Conservation (phyloP, 2,113 vertebrate species). For the Gymnocephalus cernua region DNA sequence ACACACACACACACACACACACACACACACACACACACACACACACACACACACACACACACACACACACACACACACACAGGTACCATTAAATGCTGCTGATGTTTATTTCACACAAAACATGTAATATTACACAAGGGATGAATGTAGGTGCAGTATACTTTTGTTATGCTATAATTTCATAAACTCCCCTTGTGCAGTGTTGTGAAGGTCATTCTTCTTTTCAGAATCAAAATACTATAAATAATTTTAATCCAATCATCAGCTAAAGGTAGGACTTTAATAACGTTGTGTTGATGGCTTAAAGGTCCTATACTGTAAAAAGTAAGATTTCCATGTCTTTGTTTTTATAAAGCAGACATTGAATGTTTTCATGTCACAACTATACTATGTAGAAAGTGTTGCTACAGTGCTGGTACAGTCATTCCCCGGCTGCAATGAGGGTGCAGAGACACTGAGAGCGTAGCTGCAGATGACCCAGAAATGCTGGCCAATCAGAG, state of each 20-base stretch:
- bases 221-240: not conserved
- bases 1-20: not conserved
- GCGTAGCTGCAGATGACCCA: too few species aligned
- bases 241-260: not conserved
- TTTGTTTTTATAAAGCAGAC: too few species aligned
- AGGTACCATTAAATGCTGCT: not conserved
- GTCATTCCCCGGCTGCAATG: too few species aligned
- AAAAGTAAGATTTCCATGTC: too few species aligned
- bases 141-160: too few species aligned
- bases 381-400: too few species aligned
- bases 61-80: slow-evolving; percentile 1
- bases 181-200: not conserved
- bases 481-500: too few species aligned
- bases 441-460: too few species aligned
- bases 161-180: not conserved
- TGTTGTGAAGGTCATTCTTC: not conserved
- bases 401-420: too few species aligned
- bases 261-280: not conserved
- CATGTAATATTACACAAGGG: not conserved
- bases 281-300: too few species aligned
- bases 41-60: slow-evolving; percentile 8
- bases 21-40: not conserved
- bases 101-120: not conserved
- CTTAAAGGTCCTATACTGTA: not conserved
- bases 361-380: too few species aligned